These are phyloP conservation scores for Watsonalla binaria DNA, from an alignment of 2,888 invertebrate species.

Conservation along the genomic window DNA sequence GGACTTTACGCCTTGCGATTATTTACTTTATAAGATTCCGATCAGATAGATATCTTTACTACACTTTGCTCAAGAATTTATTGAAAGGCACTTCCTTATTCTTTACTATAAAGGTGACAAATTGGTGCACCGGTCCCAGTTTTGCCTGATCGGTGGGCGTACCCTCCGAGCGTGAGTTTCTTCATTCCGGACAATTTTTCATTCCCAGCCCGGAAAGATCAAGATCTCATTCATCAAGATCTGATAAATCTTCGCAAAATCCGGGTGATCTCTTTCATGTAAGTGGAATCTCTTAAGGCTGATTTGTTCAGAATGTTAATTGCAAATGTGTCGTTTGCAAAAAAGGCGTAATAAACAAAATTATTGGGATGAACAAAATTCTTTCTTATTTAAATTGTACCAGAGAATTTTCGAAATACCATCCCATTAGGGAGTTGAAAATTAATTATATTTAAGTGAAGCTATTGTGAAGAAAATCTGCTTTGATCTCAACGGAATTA, in stretches of 20 bases:
- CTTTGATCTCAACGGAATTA: neutral
- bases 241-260: constrained; percentile 18
- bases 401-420: neutral
- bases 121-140: constrained; percentile 18
- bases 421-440: neutral
- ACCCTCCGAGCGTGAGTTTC: constrained; percentile 25
- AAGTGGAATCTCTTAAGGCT: neutral
- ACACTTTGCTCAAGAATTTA: constrained; percentile 20
- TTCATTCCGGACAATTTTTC: constrained; percentile 41
- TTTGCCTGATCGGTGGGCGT: constrained; percentile 6
- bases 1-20: too few relatives aligned
- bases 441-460: neutral
- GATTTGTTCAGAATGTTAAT: neutral
- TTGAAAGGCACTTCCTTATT: constrained; percentile 14
- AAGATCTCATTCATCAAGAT: constrained; percentile 35
- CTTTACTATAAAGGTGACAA: constrained; percentile 8
- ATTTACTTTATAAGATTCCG: too few relatives aligned
- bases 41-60: constrained; percentile 13
- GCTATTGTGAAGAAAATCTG: neutral
- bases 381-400: neutral
- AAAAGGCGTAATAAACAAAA: neutral
- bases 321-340: neutral
- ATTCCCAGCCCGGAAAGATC: constrained; percentile 25
- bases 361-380: neutral
- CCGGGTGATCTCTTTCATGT: constrained; percentile 18